Base-by-base conservation (phyloP, 2,888 invertebrate species). In the Xestia sexstrigata region DNA sequence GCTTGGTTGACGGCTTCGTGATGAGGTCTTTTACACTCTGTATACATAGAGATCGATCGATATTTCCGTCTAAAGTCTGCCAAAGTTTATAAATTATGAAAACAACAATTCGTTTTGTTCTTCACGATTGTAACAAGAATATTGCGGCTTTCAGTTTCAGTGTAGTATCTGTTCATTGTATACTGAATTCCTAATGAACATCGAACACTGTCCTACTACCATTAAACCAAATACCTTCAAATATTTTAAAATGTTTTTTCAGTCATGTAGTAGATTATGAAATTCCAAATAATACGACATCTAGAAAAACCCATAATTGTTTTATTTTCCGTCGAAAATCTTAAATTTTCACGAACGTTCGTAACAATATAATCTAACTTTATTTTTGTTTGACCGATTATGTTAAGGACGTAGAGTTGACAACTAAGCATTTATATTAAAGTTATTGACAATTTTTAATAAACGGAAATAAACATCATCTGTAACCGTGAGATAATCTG, bases 101-200 rank as follows among this genome's bases (percentile, higher is more conserved):
- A 35, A 74, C 23, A 49, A 49, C 7, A n/a, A 23, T 79, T 49
- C 39, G 35, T 58, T n/a, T 58, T 2, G 47, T 70, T 76, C 60
- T 23, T 23, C 23, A 35, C 23, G 2, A 69, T 23, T 30, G 39
- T 30, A 26, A 52, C 30, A 45, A 62, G 30, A 62, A 42, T 35
- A 23, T 62, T 79, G 20, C 13, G 11, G 70, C 70, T 62, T 79
- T 63, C 26, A 45, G 52, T 52, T 78, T 17, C 49, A 49, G 47
- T 72, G 17, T 42, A 39, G 6, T 35, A 80, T 39, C 17, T 66
- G 13, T 42, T 72, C 47, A 17, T 3, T 23, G 15, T 20, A 78
- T 23, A 26, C 1, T 63, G 8, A 63, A 65, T 15, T n/a, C 9
- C 8, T 71, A 39, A 55, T 66, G 13, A 60, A 70, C 5, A 42